Percentiles rank a stretch among this genome's conserved stretches.
These are phyloP conservation scores for Tyrophagus putrescentiae DNA, from an alignment of 1,140 invertebrate genomes.

Conservation along the genomic window DNA sequence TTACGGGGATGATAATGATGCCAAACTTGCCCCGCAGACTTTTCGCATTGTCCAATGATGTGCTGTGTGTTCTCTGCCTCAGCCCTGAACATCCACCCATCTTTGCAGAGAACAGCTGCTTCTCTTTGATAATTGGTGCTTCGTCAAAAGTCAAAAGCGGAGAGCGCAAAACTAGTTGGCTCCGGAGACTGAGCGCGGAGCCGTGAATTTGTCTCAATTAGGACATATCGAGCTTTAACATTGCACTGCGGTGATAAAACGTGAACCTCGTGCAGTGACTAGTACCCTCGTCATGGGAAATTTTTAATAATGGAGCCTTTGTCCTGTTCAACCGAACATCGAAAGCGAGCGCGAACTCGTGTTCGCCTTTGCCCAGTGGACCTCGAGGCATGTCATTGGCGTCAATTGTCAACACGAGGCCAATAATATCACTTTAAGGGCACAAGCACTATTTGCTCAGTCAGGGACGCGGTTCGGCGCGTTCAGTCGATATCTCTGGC, in stretches of 20 bases:
- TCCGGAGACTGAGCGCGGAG: not conserved
- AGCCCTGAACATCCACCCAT: no score
- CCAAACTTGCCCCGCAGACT: no score
- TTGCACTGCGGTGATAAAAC: no score
- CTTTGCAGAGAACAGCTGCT: no score
- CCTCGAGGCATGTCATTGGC: not conserved
- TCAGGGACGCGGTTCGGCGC: no score
- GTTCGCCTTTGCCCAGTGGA: not conserved
- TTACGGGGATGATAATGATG: no score
- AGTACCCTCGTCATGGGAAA: not conserved
- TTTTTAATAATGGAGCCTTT: not conserved
- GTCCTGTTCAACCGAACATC: no score
- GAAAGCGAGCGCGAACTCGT: conserved; percentile 2
- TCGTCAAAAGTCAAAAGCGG: not conserved
- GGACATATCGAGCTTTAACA: conserved; percentile 11
- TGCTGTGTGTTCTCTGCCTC: no score
- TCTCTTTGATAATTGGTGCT: not conserved
- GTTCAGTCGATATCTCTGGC: no score
- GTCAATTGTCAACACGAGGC: conserved; percentile 7
- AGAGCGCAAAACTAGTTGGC: not conserved
- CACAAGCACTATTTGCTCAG: not conserved
- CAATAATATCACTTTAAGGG: conserved; percentile 11
- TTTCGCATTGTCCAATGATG: no score
- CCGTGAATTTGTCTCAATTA: conserved; percentile 13
- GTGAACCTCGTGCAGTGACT: not conserved